Percentiles rank a stretch among this genome's conserved stretches.
These are phyloP conservation scores for Musca vetustissima DNA, from an alignment of 1,140 invertebrate species.

Conservation along the genomic window DNA sequence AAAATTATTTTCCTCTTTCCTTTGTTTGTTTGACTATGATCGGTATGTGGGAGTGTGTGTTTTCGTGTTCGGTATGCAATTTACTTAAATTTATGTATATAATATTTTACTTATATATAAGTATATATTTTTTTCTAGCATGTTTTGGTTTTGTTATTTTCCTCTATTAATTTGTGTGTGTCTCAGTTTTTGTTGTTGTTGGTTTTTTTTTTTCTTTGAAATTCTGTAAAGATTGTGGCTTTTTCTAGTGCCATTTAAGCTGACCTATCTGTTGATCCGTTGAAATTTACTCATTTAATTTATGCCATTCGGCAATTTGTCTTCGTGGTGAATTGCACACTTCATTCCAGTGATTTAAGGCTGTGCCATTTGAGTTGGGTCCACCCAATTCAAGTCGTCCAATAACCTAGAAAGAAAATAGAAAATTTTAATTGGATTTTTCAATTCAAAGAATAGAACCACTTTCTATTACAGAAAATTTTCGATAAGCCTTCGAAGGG, in stretches of 20 bases:
- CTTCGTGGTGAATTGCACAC: slow-evolving; percentile 93
- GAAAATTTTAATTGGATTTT: not conserved
- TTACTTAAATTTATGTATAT: slow-evolving; percentile 29
- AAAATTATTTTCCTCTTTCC: no score
- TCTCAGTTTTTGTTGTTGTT: no score
- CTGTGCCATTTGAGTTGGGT: slow-evolving; percentile 73
- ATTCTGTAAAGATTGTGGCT: not conserved
- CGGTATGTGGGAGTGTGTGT: no score
- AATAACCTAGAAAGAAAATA: slow-evolving; percentile 74
- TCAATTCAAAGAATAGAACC: not conserved
- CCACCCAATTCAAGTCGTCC: slow-evolving; percentile 90
- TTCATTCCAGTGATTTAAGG: slow-evolving; percentile 94
- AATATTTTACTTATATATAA: slow-evolving; percentile 20
- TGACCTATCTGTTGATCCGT: not conserved
- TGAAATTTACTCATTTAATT: slow-evolving; percentile 78
- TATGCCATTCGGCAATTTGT: slow-evolving; percentile 98
- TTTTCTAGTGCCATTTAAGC: slow-evolving; percentile 11
- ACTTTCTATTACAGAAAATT: no score
- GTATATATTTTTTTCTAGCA: slow-evolving; percentile 27
- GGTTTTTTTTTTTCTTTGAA: not conserved
- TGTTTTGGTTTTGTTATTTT: slow-evolving; percentile 34
- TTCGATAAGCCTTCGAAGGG: no score
- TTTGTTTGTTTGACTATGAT: no score
- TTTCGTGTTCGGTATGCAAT: no score
- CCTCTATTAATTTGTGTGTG: slow-evolving; percentile 28